Evolutionary conservation across 2,888 invertebrate genomes (phyloP).

Genomic region (Zeuzera pyrina): DNA sequence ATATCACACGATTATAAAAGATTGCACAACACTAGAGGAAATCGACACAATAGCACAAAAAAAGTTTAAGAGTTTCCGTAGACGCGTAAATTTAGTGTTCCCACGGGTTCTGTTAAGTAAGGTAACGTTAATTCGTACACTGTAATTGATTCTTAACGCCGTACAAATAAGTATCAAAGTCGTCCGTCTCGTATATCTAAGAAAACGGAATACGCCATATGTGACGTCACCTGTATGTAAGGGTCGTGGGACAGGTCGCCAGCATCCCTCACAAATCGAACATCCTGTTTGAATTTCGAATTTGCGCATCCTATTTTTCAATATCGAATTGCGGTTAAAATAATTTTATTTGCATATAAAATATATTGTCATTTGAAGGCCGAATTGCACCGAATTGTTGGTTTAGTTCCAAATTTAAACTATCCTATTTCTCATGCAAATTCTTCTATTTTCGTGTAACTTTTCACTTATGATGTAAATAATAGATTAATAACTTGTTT

Average conservation of each 20-base stretch:
- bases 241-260: slow-evolving; percentile 63
- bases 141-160: no score
- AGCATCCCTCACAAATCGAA: slow-evolving; percentile 59
- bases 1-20: slow-evolving; percentile 29
- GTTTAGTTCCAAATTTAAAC: no score
- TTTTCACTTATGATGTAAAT: no score
- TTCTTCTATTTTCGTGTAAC: no score
- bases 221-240: slow-evolving; percentile 56
- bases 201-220: slow-evolving; percentile 25
- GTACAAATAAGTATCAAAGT: no score
- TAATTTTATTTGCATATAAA: no score
- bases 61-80: slow-evolving; percentile 45
- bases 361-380: no score
- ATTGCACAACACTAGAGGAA: slow-evolving; percentile 33
- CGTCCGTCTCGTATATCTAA: no score
- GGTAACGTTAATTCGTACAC: neutral
- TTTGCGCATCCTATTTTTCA: slow-evolving; percentile 47
- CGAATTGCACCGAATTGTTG: no score
- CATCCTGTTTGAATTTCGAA: slow-evolving; percentile 48
- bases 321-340: neutral
- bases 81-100: slow-evolving; percentile 51
- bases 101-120: slow-evolving; percentile 38
- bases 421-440: no score
- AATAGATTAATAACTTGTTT: no score
- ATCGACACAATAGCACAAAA: slow-evolving; percentile 26